Evolutionary conservation across 2,888 invertebrate genomes (phyloP).

Genomic region (Myopa testacea): DNA sequence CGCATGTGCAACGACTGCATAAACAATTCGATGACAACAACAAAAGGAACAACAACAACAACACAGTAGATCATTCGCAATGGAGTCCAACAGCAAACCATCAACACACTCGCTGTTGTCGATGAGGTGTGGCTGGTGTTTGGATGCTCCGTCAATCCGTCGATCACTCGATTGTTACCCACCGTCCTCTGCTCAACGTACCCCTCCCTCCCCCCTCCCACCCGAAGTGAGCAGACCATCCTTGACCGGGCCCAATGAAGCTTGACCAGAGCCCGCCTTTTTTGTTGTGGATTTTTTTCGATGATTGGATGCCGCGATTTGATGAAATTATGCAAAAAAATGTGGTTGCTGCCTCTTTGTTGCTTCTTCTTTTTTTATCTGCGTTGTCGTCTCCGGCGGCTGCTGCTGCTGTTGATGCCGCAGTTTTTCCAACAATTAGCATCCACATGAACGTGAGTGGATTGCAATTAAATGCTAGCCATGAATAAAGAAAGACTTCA

Average conservation of each 20-base stretch:
- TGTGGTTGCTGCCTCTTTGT: not conserved
- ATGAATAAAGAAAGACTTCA: constrained; percentile 8
- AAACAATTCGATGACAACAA: not conserved
- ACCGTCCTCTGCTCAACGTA: no score
- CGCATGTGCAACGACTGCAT: constrained; percentile 17
- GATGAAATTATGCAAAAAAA: not conserved
- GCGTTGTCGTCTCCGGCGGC: not conserved
- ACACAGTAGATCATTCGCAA: no score
- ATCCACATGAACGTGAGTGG: constrained; percentile 38
- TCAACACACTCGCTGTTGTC: no score
- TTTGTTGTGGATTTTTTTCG: not conserved
- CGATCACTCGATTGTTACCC: no score
- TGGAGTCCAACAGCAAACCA: no score
- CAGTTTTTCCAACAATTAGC: constrained; percentile 29
- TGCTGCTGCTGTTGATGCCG: constrained; percentile 5
- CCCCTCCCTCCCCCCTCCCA: not conserved
- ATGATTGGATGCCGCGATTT: not conserved
- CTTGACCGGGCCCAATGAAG: no score
- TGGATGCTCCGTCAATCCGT: no score
- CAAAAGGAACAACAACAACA: no score
- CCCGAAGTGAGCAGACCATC: not conserved
- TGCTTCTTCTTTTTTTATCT: constrained; percentile 21
- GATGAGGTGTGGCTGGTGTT: not conserved
- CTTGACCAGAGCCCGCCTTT: not conserved
- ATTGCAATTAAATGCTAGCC: constrained; percentile 41